Conservation (phyloP, 2,797 vertebrate species). For the Scleropages formosus region DNA sequence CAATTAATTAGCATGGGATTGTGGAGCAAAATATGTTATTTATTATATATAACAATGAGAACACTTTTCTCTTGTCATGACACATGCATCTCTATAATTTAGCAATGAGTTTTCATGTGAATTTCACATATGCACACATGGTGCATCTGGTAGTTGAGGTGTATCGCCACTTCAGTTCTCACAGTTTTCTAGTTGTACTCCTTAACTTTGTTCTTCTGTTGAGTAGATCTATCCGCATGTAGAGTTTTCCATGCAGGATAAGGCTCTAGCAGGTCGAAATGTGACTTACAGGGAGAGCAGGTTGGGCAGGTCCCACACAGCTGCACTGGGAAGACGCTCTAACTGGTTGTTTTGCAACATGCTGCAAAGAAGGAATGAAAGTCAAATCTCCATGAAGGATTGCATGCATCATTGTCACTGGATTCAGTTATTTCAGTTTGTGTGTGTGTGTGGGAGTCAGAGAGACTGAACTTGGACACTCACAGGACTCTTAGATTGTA, state of each 20-base stretch:
- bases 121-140: too few relatives aligned
- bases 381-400: too few relatives aligned
- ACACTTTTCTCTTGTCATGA: too few relatives aligned
- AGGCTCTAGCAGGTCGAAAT: background rate
- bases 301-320: constrained; percentile 12
- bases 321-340: background rate
- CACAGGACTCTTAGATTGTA: constrained; percentile 72
- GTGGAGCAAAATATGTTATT: background rate
- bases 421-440: too few relatives aligned
- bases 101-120: too few relatives aligned
- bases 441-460: background rate
- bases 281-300: constrained; percentile 21
- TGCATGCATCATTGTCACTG: too few relatives aligned
- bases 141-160: too few relatives aligned
- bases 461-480: constrained; percentile 49
- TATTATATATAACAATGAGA: too few relatives aligned
- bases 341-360: constrained; percentile 26
- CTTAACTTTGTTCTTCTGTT: background rate
- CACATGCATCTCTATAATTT: too few relatives aligned
- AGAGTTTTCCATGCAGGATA: too few relatives aligned
- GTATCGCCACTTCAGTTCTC: too few relatives aligned
- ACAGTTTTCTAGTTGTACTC: background rate
- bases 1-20: background rate
- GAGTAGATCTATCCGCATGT: background rate
- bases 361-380: constrained; percentile 6